Base-by-base conservation (phyloP, 2,113 vertebrate genomes). In the Actenoides hombroni region DNA sequence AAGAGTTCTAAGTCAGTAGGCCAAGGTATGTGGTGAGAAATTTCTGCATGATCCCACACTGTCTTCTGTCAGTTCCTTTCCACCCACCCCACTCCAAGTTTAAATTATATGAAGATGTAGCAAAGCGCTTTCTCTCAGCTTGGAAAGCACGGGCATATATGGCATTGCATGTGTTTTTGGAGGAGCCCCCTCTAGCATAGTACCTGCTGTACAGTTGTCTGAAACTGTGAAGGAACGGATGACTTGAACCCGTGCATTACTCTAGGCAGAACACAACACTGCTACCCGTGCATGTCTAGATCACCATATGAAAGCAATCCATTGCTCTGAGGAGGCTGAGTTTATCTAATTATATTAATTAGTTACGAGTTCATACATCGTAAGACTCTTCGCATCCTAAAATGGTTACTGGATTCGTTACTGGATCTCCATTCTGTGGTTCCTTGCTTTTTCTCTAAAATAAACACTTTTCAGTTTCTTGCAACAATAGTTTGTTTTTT, bases 321-420 rank as follows among this genome's bases (percentile, higher is more conserved):
- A 29, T 63, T 81, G 37, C 2, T 9, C 51, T 83, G 33, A 88
- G 76, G 31, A 64, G 0, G 2, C 9, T 61, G 71, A 77, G 7
- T 86, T 81, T 64, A 59, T 86, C 61, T 80, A 57, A 73, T 88
- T 40, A 31, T 53, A 64, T 60, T 86, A 46, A 73, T 76, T 86
- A 73, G 64, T 90, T 84, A 76, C 3, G 78, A 35, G 5, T 53
- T 79, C 61, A 68, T 90, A 53, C 3, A 48, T 40, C 28, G 51
- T 59, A 44, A 33, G 28, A 48, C 40, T 54, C 46, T 81, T 35
- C 39, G 8, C 40, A 40, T 40, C 29, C 33, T 86, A 75, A 74
- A 96, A 64, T 15, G 69, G 29, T 82, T 63, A 61, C 42, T 69
- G 35, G 33, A 83, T 69, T 88, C 61, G 8, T 93, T 81, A 71